phyloP scores from a whole-genome alignment of 2,888 invertebrate species.

The Drosophila kokeensis region DNA sequence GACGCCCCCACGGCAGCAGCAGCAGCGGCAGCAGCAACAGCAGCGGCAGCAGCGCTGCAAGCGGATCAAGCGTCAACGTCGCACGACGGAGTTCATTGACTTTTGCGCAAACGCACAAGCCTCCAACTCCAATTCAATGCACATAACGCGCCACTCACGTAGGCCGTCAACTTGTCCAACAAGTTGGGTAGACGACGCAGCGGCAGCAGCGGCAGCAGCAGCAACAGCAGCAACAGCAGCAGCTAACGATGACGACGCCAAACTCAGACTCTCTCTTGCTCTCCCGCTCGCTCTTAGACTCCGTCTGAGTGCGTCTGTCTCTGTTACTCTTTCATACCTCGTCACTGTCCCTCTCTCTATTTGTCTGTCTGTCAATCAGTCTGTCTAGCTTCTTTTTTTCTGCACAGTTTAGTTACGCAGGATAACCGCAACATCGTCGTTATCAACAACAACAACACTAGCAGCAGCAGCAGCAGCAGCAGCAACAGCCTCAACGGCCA shows the following conservation, averaged over 20 bases:
- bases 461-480: conserved; percentile 13
- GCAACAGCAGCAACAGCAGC: conserved; percentile 18
- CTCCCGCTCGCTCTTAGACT: conserved; percentile 4
- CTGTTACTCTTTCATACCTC: not conserved
- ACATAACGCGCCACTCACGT: conserved; percentile 75
- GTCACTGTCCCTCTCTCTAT: conserved; percentile 31
- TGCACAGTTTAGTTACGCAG: conserved; percentile 53
- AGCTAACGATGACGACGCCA: conserved; percentile 49
- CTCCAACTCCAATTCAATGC: conserved; percentile 78
- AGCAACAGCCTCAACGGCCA: conserved; percentile 52
- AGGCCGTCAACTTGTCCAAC: conserved; percentile 79
- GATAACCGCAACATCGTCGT: conserved; percentile 46
- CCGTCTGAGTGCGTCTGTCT: conserved; percentile 3
- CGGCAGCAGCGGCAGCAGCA: conserved; percentile 41
- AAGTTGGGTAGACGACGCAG: conserved; percentile 79
- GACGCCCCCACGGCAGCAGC: conserved; percentile 62
- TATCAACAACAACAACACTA: conserved; percentile 11
- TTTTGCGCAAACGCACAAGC: conserved; percentile 79
- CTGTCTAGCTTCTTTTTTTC: conserved; percentile 22
- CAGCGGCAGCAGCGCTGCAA: conserved; percentile 53
- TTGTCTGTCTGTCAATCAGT: conserved; percentile 10
- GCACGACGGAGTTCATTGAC: conserved; percentile 74
- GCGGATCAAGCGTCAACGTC: conserved; percentile 52
- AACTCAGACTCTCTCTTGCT: conserved; percentile 25
- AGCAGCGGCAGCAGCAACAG: conserved; percentile 21